Conservation (phyloP, 2,888 invertebrate species). For the Lacanobia oleracea region DNA sequence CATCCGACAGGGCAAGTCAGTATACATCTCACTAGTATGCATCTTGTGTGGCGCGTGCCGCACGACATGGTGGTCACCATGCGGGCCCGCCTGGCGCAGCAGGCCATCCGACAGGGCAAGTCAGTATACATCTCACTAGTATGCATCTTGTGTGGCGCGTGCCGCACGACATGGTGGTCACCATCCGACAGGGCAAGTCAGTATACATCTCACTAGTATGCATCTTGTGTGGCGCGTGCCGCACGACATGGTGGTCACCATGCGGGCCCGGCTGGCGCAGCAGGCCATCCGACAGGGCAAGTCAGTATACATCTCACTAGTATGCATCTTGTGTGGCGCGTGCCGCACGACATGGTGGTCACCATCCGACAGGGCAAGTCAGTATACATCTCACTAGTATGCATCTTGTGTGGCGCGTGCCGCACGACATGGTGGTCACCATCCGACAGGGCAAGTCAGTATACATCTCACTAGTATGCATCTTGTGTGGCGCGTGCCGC, state of each 20-base stretch:
- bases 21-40: too few species aligned
- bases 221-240: conserved; percentile 99
- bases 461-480: too few species aligned
- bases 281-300: conserved; percentile 95
- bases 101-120: conserved; percentile 94
- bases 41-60: conserved; percentile 99
- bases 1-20: conserved; percentile 92
- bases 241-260: conserved; percentile 98
- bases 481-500: conserved; percentile 99
- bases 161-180: conserved; percentile 98
- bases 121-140: too few species aligned
- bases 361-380: conserved; percentile 93
- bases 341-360: conserved; percentile 98
- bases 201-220: too few species aligned
- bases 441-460: conserved; percentile 92
- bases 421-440: conserved; percentile 98
- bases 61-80: conserved; percentile 98
- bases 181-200: conserved; percentile 93
- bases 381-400: too few species aligned
- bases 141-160: conserved; percentile 99
- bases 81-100: conserved; percentile 95
- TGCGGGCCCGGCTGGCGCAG: conserved; percentile 95
- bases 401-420: conserved; percentile 99
- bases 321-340: conserved; percentile 99
- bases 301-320: conserved; percentile 58